Evolutionary conservation across 2,113 vertebrate genomes (phyloP).

Genomic region (Meleagris gallopavo): DNA sequence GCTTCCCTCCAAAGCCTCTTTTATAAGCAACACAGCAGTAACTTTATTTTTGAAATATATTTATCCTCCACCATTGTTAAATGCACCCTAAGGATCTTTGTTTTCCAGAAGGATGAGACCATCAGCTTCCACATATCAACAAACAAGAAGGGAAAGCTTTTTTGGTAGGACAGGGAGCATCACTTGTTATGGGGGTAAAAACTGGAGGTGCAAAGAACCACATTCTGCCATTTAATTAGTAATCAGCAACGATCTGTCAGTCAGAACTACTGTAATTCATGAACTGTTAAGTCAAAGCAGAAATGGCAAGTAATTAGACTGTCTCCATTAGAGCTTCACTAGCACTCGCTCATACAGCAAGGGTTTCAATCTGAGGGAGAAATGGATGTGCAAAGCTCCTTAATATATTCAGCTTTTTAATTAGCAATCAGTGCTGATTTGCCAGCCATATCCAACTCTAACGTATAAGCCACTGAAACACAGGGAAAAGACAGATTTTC

Average conservation of each 20-base stretch:
- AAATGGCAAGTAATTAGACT: conserved; percentile 74
- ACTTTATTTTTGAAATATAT: conserved; percentile 19
- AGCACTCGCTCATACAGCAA: conserved; percentile 38
- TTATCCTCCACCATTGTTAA: conserved; percentile 44
- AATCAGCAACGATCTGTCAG: conserved; percentile 67
- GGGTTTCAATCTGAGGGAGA: conserved; percentile 50
- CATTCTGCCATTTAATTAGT: conserved; percentile 66
- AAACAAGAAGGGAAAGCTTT: conserved; percentile 8
- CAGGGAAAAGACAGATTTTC: conserved; percentile 49
- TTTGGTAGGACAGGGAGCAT: background rate
- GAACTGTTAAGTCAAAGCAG: conserved; percentile 68
- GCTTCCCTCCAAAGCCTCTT: conserved; percentile 24
- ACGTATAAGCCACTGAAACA: conserved; percentile 65
- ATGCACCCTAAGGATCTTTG: conserved; percentile 31
- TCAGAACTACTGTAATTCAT: conserved; percentile 48
- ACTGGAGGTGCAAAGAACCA: conserved; percentile 5
- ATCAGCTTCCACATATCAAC: conserved; percentile 32
- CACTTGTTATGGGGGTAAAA: background rate
- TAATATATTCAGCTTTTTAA: conserved; percentile 78
- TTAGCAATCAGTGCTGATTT: conserved; percentile 80
- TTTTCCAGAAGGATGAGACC: conserved; percentile 61
- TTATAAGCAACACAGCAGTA: background rate
- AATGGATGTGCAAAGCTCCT: conserved; percentile 58
- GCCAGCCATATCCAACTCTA: conserved; percentile 71
- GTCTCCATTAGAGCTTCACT: conserved; percentile 53